Conservation (phyloP, 2,113 vertebrate species). For the Phalacrocorax carbo region DNA sequence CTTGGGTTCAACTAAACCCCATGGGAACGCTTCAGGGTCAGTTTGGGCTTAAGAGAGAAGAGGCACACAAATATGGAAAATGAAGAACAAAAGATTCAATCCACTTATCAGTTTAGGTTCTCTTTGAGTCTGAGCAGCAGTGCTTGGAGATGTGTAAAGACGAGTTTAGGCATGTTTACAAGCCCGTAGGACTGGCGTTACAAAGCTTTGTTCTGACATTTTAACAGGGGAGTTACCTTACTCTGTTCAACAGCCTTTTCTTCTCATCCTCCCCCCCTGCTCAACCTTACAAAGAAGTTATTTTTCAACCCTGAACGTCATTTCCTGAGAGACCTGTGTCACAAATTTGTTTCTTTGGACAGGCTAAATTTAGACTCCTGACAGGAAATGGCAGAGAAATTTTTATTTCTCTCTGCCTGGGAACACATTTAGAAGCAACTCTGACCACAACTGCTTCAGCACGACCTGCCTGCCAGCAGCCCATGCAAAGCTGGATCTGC, state of each 20-base stretch:
- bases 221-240: constrained; percentile 30
- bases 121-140: constrained; percentile 6
- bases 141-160: background rate
- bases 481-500: background rate
- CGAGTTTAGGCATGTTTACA: background rate
- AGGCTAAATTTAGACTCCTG: constrained; percentile 43
- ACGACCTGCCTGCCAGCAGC: background rate
- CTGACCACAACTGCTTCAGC: background rate
- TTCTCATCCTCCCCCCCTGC: background rate
- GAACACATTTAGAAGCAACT: background rate
- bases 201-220: constrained; percentile 28
- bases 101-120: constrained; percentile 11
- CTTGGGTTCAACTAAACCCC: background rate
- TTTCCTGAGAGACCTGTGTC: constrained; percentile 42
- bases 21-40: background rate
- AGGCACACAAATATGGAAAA: background rate
- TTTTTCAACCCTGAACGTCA: constrained; percentile 26
- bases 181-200: background rate
- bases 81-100: background rate
- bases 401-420: background rate
- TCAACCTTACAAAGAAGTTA: background rate
- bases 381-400: constrained; percentile 27
- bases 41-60: background rate
- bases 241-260: background rate
- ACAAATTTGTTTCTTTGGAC: constrained; percentile 34